Evolutionary conservation across 2,888 invertebrate genomes (phyloP).

Genomic region (Automeris io): DNA sequence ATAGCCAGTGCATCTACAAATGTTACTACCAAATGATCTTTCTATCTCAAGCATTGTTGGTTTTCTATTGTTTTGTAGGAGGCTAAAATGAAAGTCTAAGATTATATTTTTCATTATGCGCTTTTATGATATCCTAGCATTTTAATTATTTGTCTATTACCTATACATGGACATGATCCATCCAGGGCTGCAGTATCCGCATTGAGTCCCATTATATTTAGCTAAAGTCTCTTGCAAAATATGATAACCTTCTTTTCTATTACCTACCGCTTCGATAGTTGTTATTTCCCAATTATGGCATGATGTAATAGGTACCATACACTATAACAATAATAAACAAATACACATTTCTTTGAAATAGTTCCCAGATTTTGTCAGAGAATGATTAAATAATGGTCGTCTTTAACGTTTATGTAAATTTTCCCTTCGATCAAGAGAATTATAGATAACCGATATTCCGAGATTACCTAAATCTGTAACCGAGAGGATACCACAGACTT

Average conservation of each 20-base stretch:
- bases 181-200: slow-evolving; percentile 78
- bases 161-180: slow-evolving; percentile 56
- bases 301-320: slow-evolving; percentile 67
- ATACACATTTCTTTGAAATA: background rate
- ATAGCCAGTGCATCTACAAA: slow-evolving; percentile 85
- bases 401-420: too few species aligned
- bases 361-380: slow-evolving; percentile 27
- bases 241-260: slow-evolving; percentile 78
- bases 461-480: too few species aligned
- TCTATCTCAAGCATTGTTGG: slow-evolving; percentile 80
- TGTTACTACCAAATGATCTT: slow-evolving; percentile 82
- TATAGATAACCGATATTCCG: too few species aligned
- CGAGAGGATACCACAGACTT: too few species aligned
- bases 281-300: slow-evolving; percentile 80
- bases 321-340: slow-evolving; percentile 39
- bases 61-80: slow-evolving; percentile 48
- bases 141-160: slow-evolving; percentile 30
- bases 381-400: too few species aligned
- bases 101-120: background rate
- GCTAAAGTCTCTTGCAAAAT: slow-evolving; percentile 78
- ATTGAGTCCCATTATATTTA: slow-evolving; percentile 80
- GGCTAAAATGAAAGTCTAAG: slow-evolving; percentile 31
- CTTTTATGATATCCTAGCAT: background rate
- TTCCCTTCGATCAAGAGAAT: too few species aligned
- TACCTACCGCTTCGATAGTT: slow-evolving; percentile 85